Evolutionary conservation across 2,888 invertebrate species (phyloP).

Genomic region (Lasioglossum lativentre): DNA sequence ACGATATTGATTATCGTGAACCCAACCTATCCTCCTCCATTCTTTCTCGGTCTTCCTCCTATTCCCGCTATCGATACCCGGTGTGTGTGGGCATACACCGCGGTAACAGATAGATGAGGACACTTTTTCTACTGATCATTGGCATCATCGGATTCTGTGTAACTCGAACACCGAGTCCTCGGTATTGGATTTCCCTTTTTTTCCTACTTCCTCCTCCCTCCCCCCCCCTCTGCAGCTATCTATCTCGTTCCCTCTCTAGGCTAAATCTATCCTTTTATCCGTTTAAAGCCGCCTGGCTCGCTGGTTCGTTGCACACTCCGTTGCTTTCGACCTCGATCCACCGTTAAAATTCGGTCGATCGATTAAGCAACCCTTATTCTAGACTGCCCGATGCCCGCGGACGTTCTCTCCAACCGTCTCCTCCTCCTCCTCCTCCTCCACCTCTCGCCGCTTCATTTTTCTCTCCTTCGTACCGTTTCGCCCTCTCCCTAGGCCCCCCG

Average conservation of each 20-base stretch:
- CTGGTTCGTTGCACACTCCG: constrained; percentile 48
- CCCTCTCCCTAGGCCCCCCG: constrained; percentile 23
- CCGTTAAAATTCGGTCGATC: constrained; percentile 76
- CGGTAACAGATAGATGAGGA: constrained; percentile 17
- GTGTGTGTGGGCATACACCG: background rate
- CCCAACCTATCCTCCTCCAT: constrained; percentile 36
- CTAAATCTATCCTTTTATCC: constrained; percentile 41
- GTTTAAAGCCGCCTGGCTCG: constrained; percentile 40
- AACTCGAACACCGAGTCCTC: constrained; percentile 17
- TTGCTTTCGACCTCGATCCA: constrained; percentile 73
- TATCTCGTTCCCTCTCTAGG: constrained; percentile 14
- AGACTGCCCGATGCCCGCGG: constrained; percentile 58
- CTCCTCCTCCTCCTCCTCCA: constrained; percentile 18
- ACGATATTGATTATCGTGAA: constrained; percentile 57
- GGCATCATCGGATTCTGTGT: background rate
- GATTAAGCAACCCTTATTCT: constrained; percentile 73
- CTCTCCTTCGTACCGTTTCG: background rate
- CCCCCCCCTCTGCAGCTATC: too few species aligned
- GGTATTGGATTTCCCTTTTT: constrained; percentile 11
- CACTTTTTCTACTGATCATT: background rate
- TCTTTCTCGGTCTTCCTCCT: constrained; percentile 16
- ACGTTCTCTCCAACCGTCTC: constrained; percentile 46
- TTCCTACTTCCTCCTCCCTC: background rate
- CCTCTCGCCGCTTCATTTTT: background rate
- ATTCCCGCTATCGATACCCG: constrained; percentile 39